Conservation (phyloP, 1,140 invertebrate species). For the Papilio polyxenes region DNA sequence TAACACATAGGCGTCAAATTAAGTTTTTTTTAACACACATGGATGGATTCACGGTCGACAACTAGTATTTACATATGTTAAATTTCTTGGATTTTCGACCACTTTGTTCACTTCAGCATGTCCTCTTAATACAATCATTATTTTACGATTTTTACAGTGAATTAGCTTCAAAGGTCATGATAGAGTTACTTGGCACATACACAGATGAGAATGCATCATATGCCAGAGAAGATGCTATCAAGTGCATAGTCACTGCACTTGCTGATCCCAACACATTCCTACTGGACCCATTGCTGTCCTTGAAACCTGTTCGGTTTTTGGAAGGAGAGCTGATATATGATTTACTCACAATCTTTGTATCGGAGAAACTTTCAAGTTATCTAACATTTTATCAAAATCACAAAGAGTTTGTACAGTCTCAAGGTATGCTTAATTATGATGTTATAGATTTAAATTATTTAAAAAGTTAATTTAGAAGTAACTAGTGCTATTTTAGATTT, state of each 20-base stretch:
- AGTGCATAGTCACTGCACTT: conserved; percentile 96
- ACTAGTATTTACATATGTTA: too few relatives aligned
- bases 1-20: too few relatives aligned
- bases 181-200: conserved; percentile 96
- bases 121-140: not conserved
- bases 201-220: conserved; percentile 98
- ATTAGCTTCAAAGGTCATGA: conserved; percentile 96
- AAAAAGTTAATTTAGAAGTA: too few relatives aligned
- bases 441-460: not conserved
- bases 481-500: too few relatives aligned
- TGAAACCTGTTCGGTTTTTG: conserved; percentile 97
- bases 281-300: conserved; percentile 93
- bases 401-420: conserved; percentile 94
- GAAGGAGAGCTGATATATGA: conserved; percentile 98
- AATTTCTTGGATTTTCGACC: too few relatives aligned
- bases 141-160: conserved; percentile 83
- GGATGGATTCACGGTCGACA: too few relatives aligned
- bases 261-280: conserved; percentile 97
- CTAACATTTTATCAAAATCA: conserved; percentile 95
- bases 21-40: too few relatives aligned
- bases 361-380: conserved; percentile 95
- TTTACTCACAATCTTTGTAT: conserved; percentile 97
- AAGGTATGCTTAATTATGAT: conserved; percentile 82
- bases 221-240: conserved; percentile 97
- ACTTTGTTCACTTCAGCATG: not conserved